Conservation (phyloP, 2,797 vertebrate genomes). For the Cynopterus sphinx region DNA sequence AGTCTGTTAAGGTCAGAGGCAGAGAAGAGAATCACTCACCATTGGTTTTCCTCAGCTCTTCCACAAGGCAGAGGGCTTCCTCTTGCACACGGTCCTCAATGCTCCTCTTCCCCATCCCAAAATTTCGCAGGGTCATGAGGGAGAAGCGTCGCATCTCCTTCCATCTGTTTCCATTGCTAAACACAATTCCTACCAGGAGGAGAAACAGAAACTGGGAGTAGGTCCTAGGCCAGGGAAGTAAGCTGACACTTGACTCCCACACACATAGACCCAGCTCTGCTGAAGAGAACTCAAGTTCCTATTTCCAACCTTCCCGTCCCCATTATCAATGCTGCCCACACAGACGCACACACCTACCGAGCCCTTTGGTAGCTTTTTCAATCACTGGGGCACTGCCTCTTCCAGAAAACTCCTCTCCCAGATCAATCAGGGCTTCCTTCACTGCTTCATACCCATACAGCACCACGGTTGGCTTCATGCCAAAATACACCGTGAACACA, state of each 20-base stretch:
- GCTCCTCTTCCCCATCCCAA: no score
- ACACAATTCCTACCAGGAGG: no score
- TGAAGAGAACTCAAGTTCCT: no score
- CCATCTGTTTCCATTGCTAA: no score
- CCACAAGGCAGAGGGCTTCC: no score
- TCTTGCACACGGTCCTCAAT: no score
- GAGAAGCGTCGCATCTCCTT: no score
- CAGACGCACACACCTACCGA: not conserved
- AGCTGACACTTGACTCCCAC: not conserved
- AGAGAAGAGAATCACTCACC: no score
- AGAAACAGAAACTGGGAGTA: no score
- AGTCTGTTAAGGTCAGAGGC: no score
- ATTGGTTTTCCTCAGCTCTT: no score
- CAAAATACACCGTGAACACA: slow-evolving; percentile 76
- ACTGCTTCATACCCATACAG: slow-evolving; percentile 73
- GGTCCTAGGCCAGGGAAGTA: not conserved
- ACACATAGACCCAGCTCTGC: not conserved
- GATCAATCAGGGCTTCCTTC: slow-evolving; percentile 72
- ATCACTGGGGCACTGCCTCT: not conserved
- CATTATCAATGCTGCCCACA: not conserved
- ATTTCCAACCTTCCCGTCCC: not conserved
- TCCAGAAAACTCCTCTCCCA: slow-evolving; percentile 72
- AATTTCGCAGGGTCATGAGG: no score
- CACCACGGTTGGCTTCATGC: slow-evolving; percentile 69
- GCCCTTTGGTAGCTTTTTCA: not conserved